These are phyloP conservation scores for Nysson spinosus DNA, from an alignment of 2,888 invertebrate genomes.

Conservation along the genomic window DNA sequence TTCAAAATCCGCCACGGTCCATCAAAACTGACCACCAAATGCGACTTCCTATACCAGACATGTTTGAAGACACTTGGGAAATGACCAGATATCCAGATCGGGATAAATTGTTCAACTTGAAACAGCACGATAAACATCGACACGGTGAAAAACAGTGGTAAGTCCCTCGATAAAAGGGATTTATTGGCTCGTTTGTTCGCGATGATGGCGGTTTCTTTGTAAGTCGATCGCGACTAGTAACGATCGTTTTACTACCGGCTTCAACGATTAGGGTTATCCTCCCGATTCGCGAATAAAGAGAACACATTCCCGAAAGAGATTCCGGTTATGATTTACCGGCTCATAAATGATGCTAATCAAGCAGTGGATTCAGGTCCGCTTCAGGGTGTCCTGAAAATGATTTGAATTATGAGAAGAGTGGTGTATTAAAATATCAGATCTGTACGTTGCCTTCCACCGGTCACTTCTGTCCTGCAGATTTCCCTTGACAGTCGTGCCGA, in stretches of 20 bases:
- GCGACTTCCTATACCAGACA: no score
- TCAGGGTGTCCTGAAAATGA: constrained; percentile 49
- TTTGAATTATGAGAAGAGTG: constrained; percentile 50
- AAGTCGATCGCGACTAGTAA: constrained; percentile 64
- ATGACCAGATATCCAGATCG: no score
- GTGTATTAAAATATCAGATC: constrained; percentile 54
- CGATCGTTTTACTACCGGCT: constrained; percentile 67
- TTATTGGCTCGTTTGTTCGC: constrained; percentile 61
- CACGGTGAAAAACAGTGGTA: constrained; percentile 52
- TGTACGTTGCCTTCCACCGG: constrained; percentile 31
- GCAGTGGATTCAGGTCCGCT: constrained; percentile 24
- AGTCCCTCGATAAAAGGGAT: constrained; percentile 46
- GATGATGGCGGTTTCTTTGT: constrained; percentile 62
- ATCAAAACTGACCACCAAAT: no score
- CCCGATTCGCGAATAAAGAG: constrained; percentile 57
- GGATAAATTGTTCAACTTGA: no score
- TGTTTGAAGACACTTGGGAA: no score
- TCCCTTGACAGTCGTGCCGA: no score
- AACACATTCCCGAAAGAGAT: constrained; percentile 27
- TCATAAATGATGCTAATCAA: constrained; percentile 69
- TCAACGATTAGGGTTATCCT: constrained; percentile 58
- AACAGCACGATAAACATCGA: no score
- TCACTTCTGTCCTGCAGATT: not conserved
- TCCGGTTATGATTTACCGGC: constrained; percentile 64
- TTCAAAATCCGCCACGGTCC: no score